Percentiles rank a stretch among this genome's conserved stretches.
Evolutionary conservation across 2,888 invertebrate genomes (phyloP).

Genomic region (Drosophila incognita): DNA sequence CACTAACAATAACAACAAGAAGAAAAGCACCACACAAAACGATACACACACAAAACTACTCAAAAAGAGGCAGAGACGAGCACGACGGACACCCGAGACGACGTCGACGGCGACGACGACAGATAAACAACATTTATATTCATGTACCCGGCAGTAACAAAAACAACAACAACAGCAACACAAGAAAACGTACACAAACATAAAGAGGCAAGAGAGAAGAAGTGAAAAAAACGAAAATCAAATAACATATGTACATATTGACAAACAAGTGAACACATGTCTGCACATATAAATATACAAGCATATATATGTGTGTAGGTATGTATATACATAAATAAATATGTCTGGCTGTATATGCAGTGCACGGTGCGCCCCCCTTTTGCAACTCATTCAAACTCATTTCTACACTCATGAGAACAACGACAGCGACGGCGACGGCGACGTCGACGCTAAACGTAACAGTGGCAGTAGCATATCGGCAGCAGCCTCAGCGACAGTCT

Average conservation of each 20-base stretch:
- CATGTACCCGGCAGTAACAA: constrained; percentile 71
- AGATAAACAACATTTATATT: constrained; percentile 81
- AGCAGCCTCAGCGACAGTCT: constrained; percentile 24
- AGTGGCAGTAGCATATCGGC: constrained; percentile 57
- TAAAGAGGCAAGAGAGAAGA: constrained; percentile 55
- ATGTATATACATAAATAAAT: constrained; percentile 17
- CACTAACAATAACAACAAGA: constrained; percentile 47
- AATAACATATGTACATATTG: constrained; percentile 77
- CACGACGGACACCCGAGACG: constrained; percentile 59
- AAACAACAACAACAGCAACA: constrained; percentile 42
- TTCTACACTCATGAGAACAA: constrained; percentile 63
- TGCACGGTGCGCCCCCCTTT: constrained; percentile 34
- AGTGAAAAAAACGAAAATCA: constrained; percentile 71
- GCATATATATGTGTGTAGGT: neutral
- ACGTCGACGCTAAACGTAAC: constrained; percentile 28
- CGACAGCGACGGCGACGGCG: constrained; percentile 25
- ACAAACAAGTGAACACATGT: constrained; percentile 64
- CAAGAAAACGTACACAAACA: constrained; percentile 52
- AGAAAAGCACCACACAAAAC: constrained; percentile 37
- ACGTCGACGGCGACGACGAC: constrained; percentile 37
- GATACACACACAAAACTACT: constrained; percentile 69
- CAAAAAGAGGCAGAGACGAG: constrained; percentile 55
- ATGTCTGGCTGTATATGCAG: constrained; percentile 41
- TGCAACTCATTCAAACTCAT: constrained; percentile 72
- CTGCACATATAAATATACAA: constrained; percentile 25